Conservation (phyloP, 2,797 vertebrate species). For the Chlorospingus semifuscus region DNA sequence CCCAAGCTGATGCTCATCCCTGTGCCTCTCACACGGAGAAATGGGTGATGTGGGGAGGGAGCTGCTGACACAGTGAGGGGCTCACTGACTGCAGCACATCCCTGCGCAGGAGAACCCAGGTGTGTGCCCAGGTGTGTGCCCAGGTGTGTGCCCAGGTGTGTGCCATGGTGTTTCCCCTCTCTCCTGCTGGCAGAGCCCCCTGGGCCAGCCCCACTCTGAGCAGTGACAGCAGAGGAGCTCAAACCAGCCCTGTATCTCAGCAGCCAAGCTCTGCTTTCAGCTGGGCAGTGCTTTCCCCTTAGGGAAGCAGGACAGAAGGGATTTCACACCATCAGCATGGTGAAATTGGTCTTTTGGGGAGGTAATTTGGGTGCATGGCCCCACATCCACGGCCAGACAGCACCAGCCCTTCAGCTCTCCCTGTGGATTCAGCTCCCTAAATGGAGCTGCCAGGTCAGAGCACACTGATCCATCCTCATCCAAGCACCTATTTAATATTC, state of each 20-base stretch:
- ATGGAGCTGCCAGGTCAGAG: not conserved
- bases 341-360: not conserved
- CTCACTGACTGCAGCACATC: not conserved
- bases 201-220: accelerated
- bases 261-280: not conserved
- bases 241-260: accelerated
- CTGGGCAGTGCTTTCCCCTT: not conserved
- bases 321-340: not conserved
- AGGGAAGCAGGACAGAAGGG: not conserved
- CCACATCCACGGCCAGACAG: not conserved
- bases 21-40: accelerated
- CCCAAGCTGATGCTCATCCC: not conserved
- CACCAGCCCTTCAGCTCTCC: not conserved
- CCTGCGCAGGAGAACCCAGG: not conserved
- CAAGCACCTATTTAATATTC: slow-evolving; percentile 60
- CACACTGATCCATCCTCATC: not conserved
- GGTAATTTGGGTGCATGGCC: not conserved
- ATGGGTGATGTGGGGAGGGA: not conserved
- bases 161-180: accelerated
- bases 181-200: not conserved
- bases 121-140: not conserved
- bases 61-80: not conserved
- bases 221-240: accelerated
- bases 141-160: not conserved
- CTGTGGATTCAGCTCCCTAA: not conserved